phyloP scores from a whole-genome alignment of 2,888 invertebrate species.

The Athetis lepigone region DNA sequence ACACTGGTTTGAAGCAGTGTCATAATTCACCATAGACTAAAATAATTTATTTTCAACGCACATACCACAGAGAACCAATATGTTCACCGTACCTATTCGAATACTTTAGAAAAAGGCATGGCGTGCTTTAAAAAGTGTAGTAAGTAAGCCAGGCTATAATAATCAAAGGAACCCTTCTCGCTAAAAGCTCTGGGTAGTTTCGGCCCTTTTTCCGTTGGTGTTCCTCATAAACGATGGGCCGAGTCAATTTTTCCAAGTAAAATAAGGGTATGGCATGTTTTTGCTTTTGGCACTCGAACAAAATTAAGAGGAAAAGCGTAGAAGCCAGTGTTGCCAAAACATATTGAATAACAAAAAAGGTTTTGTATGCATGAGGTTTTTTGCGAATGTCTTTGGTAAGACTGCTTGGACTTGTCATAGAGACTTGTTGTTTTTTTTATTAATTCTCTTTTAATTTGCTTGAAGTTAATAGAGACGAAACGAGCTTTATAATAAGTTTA shows the following conservation, averaged over 20 bases:
- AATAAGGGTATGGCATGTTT: constrained; percentile 57
- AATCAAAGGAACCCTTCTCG: constrained; percentile 69
- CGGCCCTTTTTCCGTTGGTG: constrained; percentile 66
- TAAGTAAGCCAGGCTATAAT: constrained; percentile 72
- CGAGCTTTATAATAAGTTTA: too few relatives aligned
- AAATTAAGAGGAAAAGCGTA: constrained; percentile 56
- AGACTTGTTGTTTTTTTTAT: background rate
- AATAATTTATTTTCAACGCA: constrained; percentile 21
- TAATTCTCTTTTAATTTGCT: too few relatives aligned
- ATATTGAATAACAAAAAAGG: constrained; percentile 62
- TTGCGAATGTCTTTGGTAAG: constrained; percentile 4
- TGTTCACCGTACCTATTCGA: constrained; percentile 34
- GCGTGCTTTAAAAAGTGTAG: constrained; percentile 64
- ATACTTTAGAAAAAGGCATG: constrained; percentile 51
- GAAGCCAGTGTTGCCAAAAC: constrained; percentile 39
- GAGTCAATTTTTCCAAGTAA: constrained; percentile 71
- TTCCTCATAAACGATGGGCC: constrained; percentile 73
- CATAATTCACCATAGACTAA: constrained; percentile 1
- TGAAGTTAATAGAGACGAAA: too few relatives aligned
- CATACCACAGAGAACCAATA: constrained; percentile 10
- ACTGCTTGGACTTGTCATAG: background rate
- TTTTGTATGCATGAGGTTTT: constrained; percentile 22
- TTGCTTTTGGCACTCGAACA: constrained; percentile 45
- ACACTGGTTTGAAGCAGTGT: too few relatives aligned
- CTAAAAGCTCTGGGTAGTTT: constrained; percentile 78